Percentiles rank a stretch among this genome's conserved stretches.
These are phyloP conservation scores for Aselliscus stoliczkanus DNA, from an alignment of 2,797 vertebrate species.

Conservation along the genomic window DNA sequence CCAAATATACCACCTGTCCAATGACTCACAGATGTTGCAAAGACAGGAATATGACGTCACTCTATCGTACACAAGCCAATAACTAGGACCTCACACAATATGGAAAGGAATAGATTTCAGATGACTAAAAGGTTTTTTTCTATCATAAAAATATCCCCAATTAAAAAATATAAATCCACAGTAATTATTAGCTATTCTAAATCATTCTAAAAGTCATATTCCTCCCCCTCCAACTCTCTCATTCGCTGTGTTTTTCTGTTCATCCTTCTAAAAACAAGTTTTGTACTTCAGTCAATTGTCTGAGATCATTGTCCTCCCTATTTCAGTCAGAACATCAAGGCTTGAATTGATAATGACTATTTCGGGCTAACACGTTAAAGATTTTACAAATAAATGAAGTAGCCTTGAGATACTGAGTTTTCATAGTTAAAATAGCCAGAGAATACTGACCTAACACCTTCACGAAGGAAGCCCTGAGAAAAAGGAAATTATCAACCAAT, in stretches of 20 bases:
- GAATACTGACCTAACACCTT: not conserved
- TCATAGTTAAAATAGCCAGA: not conserved
- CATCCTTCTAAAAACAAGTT: not conserved
- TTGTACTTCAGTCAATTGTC: not conserved
- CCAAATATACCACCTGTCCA: not conserved
- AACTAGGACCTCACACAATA: not conserved
- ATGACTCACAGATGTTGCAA: accelerated
- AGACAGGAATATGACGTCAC: not conserved
- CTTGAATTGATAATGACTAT: not conserved
- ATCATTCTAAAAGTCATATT: not conserved
- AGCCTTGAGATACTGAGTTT: not conserved
- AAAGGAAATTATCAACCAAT: not conserved
- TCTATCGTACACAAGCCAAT: accelerated
- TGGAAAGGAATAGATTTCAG: not conserved
- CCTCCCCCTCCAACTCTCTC: too few species aligned
- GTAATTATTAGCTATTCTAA: not conserved
- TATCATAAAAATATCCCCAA: not conserved
- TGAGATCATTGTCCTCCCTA: not conserved
- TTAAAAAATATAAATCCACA: not conserved
- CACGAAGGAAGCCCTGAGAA: not conserved
- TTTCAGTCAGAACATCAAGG: not conserved
- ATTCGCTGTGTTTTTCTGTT: not conserved
- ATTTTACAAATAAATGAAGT: not conserved
- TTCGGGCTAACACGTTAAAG: not conserved
- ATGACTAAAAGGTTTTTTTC: not conserved